A percentile compares a stretch with the other conserved stretches of the same genome.
These are phyloP conservation scores for Todiramphus saurophagus DNA, from an alignment of 2,113 vertebrate genomes.

Conservation along the genomic window DNA sequence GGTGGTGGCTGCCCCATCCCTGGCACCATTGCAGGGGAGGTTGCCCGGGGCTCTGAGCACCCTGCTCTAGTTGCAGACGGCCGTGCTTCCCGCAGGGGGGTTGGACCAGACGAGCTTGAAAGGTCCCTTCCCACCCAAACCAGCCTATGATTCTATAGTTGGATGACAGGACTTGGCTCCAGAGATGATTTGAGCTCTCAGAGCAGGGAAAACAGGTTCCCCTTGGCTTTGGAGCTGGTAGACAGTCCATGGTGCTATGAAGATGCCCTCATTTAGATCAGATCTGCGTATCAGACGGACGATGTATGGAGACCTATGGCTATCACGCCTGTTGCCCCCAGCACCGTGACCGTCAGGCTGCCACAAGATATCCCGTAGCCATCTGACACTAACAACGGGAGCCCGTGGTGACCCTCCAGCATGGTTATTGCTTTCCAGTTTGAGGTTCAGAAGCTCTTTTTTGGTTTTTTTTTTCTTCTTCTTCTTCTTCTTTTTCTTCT, in stretches of 20 bases:
- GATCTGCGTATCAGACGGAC: background rate
- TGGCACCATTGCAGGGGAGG: background rate
- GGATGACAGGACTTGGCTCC: background rate
- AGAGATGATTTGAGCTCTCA: background rate
- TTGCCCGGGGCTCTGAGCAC: background rate
- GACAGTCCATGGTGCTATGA: accelerated
- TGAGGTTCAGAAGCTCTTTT: background rate
- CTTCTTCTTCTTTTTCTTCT: no score
- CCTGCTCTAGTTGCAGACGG: background rate
- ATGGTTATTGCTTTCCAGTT: accelerated
- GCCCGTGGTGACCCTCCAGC: background rate
- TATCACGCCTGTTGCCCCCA: no score
- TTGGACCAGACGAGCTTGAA: background rate
- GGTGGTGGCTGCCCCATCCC: background rate
- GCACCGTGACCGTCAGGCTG: accelerated
- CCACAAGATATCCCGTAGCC: accelerated
- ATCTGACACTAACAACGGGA: accelerated
- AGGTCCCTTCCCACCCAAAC: background rate
- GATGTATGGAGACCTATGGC: accelerated
- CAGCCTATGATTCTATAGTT: background rate
- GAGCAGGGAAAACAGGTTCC: background rate
- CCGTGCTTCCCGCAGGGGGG: background rate
- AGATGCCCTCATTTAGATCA: background rate
- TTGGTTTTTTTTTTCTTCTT: no score
- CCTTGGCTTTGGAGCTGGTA: background rate